phyloP scores from a whole-genome alignment of 2,888 invertebrate genomes.

The Dryadula phaetusa region DNA sequence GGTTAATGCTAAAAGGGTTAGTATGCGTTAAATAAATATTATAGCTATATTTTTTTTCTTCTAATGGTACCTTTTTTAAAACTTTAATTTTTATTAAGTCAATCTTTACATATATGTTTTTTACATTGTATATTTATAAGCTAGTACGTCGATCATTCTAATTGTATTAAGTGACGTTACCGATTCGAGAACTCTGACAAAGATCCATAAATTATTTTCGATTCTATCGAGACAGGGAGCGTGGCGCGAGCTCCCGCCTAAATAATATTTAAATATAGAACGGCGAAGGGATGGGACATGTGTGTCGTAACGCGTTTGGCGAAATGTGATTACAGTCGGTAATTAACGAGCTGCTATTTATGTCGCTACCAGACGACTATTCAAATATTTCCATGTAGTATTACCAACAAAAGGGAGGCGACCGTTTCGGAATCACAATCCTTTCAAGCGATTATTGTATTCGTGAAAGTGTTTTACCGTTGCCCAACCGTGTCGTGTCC shows the following conservation, averaged over 20 bases:
- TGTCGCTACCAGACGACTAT: constrained; percentile 58
- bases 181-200: constrained; percentile 53
- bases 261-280: constrained; percentile 82
- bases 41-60: constrained; percentile 27
- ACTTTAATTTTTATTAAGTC: constrained; percentile 4
- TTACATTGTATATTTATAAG: neutral
- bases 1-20: constrained; percentile 18
- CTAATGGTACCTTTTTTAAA: too few species aligned
- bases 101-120: neutral
- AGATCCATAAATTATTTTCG: constrained; percentile 76
- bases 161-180: constrained; percentile 29
- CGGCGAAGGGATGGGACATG: constrained; percentile 83
- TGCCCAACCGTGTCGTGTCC: constrained; percentile 79
- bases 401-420: constrained; percentile 46
- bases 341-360: constrained; percentile 82
- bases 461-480: constrained; percentile 82
- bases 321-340: constrained; percentile 83
- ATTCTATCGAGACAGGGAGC: constrained; percentile 74
- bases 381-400: constrained; percentile 63
- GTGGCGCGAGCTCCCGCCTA: constrained; percentile 73
- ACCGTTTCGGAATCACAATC: constrained; percentile 66
- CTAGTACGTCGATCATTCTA: constrained; percentile 18
- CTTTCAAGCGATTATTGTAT: constrained; percentile 76
- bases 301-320: constrained; percentile 83
- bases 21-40: constrained; percentile 22